These are phyloP conservation scores for Sericinus montela DNA, from an alignment of 2,888 invertebrate species.

Conservation along the genomic window DNA sequence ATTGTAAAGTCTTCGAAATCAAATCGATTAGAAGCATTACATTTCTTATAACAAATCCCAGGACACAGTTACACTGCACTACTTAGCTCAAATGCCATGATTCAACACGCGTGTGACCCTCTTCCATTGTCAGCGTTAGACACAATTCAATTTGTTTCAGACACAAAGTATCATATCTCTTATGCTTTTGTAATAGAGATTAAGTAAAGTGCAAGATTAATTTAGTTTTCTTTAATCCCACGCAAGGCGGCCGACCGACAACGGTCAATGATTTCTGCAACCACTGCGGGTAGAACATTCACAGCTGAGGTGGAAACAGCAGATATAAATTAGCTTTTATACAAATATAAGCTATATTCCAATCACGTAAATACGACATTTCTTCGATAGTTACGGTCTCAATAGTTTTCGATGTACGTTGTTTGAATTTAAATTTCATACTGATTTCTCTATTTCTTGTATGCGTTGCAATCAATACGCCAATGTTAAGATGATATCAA, in stretches of 20 bases:
- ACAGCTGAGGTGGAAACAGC: neutral
- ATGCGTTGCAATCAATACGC: constrained; percentile 8
- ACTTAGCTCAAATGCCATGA: constrained; percentile 53
- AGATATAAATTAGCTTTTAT: neutral
- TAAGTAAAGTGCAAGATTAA: constrained; percentile 9
- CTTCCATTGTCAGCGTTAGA: constrained; percentile 51
- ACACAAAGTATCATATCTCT: constrained; percentile 23
- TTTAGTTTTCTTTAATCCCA: constrained; percentile 34
- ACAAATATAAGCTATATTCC: constrained; percentile 5
- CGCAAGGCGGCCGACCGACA: constrained; percentile 38
- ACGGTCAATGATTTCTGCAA: constrained; percentile 45
- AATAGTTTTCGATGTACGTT: constrained; percentile 2
- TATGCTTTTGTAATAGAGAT: constrained; percentile 30
- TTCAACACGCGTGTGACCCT: constrained; percentile 56
- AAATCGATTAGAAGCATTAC: neutral
- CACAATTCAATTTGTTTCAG: constrained; percentile 23
- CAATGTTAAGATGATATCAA: neutral
- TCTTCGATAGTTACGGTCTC: neutral
- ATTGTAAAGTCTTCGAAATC: no score
- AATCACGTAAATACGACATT: neutral
- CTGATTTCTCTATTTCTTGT: constrained; percentile 12
- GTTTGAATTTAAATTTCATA: constrained; percentile 13
- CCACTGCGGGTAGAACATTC: constrained; percentile 4
- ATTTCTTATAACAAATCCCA: constrained; percentile 28
- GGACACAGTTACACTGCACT: constrained; percentile 63